phyloP scores from a whole-genome alignment of 1,140 invertebrate species.

The Parapsyche elsis region DNA sequence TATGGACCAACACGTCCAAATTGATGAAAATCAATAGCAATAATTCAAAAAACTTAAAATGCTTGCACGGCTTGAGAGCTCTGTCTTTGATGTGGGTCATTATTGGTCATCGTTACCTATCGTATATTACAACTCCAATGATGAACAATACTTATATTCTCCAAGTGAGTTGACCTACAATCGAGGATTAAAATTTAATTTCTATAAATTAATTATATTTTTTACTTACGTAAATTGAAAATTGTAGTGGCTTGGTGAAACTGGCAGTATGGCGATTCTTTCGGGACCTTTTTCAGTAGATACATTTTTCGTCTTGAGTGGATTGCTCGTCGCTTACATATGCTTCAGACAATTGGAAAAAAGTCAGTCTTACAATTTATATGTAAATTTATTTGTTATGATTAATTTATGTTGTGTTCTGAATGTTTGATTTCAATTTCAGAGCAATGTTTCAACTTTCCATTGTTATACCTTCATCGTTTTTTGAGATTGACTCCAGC shows the following conservation, averaged over 20 bases:
- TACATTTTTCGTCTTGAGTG: conserved; percentile 71
- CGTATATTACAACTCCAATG: conserved; percentile 56
- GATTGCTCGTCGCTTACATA: conserved; percentile 69
- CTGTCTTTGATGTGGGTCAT: conserved; percentile 76
- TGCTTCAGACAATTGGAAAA: conserved; percentile 66
- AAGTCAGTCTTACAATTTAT: conserved; percentile 58
- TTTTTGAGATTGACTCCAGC: conserved; percentile 71
- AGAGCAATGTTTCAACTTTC: conserved; percentile 59
- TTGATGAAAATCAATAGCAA: conserved; percentile 57
- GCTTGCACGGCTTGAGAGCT: conserved; percentile 69
- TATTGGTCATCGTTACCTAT: conserved; percentile 68
- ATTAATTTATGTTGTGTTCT: too few species aligned
- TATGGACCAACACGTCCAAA: conserved; percentile 60
- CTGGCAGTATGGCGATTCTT: conserved; percentile 58
- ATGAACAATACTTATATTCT: conserved; percentile 59
- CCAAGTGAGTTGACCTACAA: conserved; percentile 43
- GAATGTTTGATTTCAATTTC: conserved; percentile 50
- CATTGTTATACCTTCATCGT: conserved; percentile 69
- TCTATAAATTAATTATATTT: conserved; percentile 38
- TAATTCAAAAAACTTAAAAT: conserved; percentile 59
- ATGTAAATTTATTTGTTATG: conserved; percentile 39
- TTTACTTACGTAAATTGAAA: too few species aligned
- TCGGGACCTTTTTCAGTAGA: conserved; percentile 67
- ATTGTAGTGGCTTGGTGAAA: conserved; percentile 60
- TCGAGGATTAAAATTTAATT: neutral